Base-by-base conservation (phyloP, 2,888 invertebrate species). In the Phaonia tiefii region DNA sequence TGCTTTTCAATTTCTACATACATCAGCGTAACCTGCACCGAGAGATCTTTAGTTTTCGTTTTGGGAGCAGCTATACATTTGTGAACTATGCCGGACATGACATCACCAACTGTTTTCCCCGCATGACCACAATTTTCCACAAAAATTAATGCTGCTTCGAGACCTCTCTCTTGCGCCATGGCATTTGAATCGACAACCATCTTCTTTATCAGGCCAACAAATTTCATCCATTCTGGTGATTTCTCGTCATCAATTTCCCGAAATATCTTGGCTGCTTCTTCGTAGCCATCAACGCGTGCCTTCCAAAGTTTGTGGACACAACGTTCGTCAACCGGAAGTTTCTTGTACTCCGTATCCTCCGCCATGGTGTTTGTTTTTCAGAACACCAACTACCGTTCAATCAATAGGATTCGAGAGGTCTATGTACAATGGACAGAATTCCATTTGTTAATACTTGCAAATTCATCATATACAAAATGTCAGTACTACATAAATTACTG, bases 301-400 rank as follows among this genome's bases (percentile, higher is more conserved):
- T 98, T 98, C 99, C 99, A 99, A 74, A 96, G 92, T 92, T 98
- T 99, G 91, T 99, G 98, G 15, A 96, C 94, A 90, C 97, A 97
- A 89, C 96, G 94, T 77, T 99, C 98, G 84, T 99, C 98, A 58
- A 97, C 92, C 0, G 97, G 94, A 83, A 97, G 91, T 91, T 97
- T 97, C 86, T 95, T 94, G 89, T 95, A 97, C 91, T 97, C 96
- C 83, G 95, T 96, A 86, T 96, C 96, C 89, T 97, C 96, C 87
- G 95, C 96, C 95, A 96, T 96, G 31, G 31, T 70, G 54, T 39
- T 22, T 25, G 17, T 13, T 51, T 17, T 51, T n/a, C 11, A 54
- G 51, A 51, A 46, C 46, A 20, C 31, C 31, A 31, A 3, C 15
- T 20, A 20, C 10, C 10, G 63, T 22, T 39, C n/a, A 2, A 49